Evolutionary conservation across 2,888 invertebrate species (phyloP).

Genomic region (Tiphia femorata): DNA sequence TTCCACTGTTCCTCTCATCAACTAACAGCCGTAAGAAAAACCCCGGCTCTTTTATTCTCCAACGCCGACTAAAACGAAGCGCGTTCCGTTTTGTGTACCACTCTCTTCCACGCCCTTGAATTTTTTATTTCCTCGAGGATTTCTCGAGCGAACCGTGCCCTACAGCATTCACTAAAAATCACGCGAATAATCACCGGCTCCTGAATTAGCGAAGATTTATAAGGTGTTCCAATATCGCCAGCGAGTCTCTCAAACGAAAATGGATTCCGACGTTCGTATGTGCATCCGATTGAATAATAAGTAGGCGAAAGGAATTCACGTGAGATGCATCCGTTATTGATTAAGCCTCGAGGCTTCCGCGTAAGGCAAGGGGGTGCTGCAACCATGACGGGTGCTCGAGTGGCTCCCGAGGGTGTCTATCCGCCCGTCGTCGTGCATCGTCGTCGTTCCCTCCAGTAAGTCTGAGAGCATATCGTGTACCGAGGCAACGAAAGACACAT

Average conservation of each 20-base stretch:
- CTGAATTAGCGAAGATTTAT: too few relatives aligned
- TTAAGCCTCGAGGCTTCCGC: conserved; percentile 49
- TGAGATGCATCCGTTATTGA: conserved; percentile 53
- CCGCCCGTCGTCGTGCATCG: too few relatives aligned
- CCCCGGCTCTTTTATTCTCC: not conserved
- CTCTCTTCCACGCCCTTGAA: too few relatives aligned
- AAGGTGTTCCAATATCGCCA: too few relatives aligned
- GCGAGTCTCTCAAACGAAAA: too few relatives aligned
- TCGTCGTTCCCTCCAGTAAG: conserved; percentile 54
- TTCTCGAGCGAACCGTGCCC: too few relatives aligned
- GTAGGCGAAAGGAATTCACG: conserved; percentile 48
- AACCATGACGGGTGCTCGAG: conserved; percentile 47
- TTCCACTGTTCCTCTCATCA: conserved; percentile 4
- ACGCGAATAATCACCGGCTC: too few relatives aligned
- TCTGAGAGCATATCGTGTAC: conserved; percentile 53
- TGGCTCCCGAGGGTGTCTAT: conserved; percentile 58
- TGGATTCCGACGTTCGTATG: too few relatives aligned
- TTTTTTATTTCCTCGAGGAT: too few relatives aligned
- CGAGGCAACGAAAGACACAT: conserved; percentile 49
- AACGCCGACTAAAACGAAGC: not conserved
- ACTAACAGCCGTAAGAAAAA: not conserved
- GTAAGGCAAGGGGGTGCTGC: conserved; percentile 44
- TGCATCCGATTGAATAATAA: conserved; percentile 46
- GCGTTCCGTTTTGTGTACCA: not conserved
- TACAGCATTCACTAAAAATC: too few relatives aligned